Percentiles rank a stretch among this genome's conserved stretches.
Evolutionary conservation across 1,140 invertebrate genomes (phyloP).

Genomic region (Phocides pigmalion): DNA sequence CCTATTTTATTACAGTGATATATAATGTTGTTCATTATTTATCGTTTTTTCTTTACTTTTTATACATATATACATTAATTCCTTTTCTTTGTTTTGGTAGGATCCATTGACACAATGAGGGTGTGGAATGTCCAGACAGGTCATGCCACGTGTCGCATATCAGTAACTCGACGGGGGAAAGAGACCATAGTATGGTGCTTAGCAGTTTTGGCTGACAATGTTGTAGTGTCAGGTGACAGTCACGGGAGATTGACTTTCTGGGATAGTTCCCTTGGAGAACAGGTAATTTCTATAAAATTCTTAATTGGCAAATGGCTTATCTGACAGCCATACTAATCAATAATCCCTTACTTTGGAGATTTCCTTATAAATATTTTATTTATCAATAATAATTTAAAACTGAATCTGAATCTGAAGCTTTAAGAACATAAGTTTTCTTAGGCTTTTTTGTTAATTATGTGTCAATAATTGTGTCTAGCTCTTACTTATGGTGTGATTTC

Average conservation of each 20-base stretch:
- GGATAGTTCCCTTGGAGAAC: constrained; percentile 91
- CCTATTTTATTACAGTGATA: neutral
- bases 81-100: constrained; percentile 74
- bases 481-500: too few relatives aligned
- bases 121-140: constrained; percentile 94
- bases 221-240: constrained; percentile 95
- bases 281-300: constrained; percentile 64
- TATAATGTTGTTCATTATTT: too few relatives aligned
- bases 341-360: too few relatives aligned
- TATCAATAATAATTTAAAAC: too few relatives aligned
- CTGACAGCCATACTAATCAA: too few relatives aligned
- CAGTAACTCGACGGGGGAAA: constrained; percentile 86
- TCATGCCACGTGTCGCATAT: constrained; percentile 92
- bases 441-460: too few relatives aligned
- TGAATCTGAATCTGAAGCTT: too few relatives aligned
- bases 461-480: too few relatives aligned
- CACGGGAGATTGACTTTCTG: constrained; percentile 93
- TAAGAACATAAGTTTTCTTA: too few relatives aligned
- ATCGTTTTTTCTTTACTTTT: too few relatives aligned
- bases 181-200: constrained; percentile 95
- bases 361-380: too few relatives aligned
- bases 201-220: constrained; percentile 90
- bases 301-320: neutral
- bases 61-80: too few relatives aligned
- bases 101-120: constrained; percentile 92